phyloP scores from a whole-genome alignment of 2,888 invertebrate genomes.

The Sepiola atlantica region DNA sequence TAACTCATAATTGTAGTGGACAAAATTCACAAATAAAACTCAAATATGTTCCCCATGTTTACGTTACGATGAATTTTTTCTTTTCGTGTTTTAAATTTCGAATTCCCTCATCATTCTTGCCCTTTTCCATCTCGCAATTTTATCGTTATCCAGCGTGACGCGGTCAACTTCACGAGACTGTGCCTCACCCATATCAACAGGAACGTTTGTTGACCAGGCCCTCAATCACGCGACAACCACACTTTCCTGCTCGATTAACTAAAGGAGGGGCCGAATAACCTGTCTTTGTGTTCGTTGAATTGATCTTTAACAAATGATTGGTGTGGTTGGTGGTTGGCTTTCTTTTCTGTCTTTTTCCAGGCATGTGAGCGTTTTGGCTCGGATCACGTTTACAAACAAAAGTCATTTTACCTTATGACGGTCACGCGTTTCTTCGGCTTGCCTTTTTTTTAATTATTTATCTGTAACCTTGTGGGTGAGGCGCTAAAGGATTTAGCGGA shows the following conservation, averaged over 20 bases:
- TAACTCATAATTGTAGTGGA: background rate
- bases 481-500: background rate
- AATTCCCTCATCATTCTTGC: background rate
- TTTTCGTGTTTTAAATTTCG: background rate
- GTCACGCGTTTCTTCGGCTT: background rate
- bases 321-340: background rate
- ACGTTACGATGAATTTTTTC: background rate
- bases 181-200: constrained; percentile 7
- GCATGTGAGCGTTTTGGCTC: background rate
- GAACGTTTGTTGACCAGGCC: background rate
- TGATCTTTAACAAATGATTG: background rate
- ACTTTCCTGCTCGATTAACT: background rate
- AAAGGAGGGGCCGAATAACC: background rate
- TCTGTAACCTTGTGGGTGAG: background rate
- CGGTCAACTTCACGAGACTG: constrained; percentile 15
- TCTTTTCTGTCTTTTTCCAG: too few species aligned
- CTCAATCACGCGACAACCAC: background rate
- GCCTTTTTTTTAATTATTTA: too few species aligned
- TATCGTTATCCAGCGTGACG: background rate
- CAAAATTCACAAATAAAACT: background rate
- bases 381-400: background rate
- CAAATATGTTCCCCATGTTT: background rate
- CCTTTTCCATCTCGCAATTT: background rate
- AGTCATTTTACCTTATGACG: background rate
- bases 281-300: background rate